phyloP scores from a whole-genome alignment of 2,113 vertebrate species.

The Crotalus tigris region DNA sequence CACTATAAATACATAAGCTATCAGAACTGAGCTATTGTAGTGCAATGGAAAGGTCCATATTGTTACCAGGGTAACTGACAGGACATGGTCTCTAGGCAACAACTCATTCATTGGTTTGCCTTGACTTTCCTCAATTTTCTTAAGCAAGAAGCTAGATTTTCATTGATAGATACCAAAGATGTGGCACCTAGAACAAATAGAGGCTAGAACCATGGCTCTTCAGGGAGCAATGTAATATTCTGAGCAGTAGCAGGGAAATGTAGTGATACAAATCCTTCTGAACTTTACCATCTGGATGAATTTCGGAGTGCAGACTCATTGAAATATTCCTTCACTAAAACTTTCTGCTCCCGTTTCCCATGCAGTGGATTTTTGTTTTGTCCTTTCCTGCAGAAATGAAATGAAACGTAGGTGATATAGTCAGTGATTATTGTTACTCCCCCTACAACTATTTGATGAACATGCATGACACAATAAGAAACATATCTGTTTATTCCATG shows the following conservation, averaged over 20 bases:
- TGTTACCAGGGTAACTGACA: conserved; percentile 54
- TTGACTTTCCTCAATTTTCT: conserved; percentile 35
- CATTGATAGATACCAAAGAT: conserved; percentile 13
- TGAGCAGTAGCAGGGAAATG: conserved; percentile 22
- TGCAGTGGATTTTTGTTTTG: background rate
- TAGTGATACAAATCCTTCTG: background rate
- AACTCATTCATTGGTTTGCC: conserved; percentile 33
- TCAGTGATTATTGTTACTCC: background rate
- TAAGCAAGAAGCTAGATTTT: conserved; percentile 16
- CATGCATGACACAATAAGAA: background rate
- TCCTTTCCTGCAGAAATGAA: background rate
- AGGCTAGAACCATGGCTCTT: conserved; percentile 28
- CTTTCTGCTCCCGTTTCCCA: background rate
- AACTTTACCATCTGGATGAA: background rate
- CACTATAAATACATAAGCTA: background rate
- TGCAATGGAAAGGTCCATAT: conserved; percentile 39
- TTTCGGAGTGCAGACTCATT: background rate
- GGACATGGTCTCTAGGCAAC: conserved; percentile 53
- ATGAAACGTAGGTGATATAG: background rate
- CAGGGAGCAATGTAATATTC: conserved; percentile 32
- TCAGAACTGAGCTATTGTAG: conserved; percentile 16
- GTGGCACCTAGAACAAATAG: conserved; percentile 22
- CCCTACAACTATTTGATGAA: background rate
- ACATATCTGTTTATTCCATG: background rate
- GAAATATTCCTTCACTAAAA: background rate